These are phyloP conservation scores for Nemurella pictetii DNA, from an alignment of 2,888 invertebrate genomes.

Conservation along the genomic window DNA sequence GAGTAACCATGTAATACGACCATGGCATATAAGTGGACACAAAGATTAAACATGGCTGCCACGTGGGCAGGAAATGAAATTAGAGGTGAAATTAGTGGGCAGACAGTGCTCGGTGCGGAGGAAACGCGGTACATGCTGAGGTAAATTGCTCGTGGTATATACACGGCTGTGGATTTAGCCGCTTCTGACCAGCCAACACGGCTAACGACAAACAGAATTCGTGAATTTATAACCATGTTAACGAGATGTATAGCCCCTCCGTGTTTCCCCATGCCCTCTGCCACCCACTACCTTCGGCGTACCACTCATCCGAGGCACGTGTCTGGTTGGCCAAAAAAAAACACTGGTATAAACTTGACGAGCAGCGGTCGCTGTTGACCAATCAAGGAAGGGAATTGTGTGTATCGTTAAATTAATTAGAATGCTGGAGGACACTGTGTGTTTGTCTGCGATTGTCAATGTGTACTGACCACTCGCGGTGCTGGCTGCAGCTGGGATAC, in stretches of 20 bases:
- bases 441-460: too few relatives aligned
- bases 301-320: background rate
- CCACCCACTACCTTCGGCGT: background rate
- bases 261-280: too few relatives aligned
- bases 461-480: too few relatives aligned
- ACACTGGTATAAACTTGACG: background rate
- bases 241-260: background rate
- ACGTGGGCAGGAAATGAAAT: background rate
- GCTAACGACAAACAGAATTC: background rate
- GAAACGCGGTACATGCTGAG: background rate
- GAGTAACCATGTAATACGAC: background rate
- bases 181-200: background rate
- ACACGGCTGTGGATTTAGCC: too few relatives aligned
- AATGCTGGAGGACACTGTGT: background rate
- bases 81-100: background rate
- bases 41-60: background rate
- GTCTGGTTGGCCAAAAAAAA: background rate
- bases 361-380: background rate
- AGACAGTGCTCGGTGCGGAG: background rate
- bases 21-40: background rate
- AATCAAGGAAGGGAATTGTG: background rate
- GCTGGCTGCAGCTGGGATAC: too few relatives aligned
- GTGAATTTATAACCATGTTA: background rate
- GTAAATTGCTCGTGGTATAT: background rate
- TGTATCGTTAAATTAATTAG: background rate